A percentile compares a stretch with the other conserved stretches of the same genome.
phyloP scores from a whole-genome alignment of 2,888 invertebrate species.

The Aphrophora alni region DNA sequence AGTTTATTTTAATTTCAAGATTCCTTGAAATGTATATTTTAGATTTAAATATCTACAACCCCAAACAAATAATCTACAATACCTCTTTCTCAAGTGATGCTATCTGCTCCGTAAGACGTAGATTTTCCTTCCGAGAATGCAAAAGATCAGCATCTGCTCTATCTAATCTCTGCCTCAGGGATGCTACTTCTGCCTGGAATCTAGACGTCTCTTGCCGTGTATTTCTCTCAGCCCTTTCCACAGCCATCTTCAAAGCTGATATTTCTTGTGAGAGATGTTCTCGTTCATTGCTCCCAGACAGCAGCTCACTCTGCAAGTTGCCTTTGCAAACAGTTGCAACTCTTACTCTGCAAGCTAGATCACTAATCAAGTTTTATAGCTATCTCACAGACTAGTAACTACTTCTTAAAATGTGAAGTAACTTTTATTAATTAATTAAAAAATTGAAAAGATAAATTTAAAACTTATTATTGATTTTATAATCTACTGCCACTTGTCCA shows the following conservation, averaged over 20 bases:
- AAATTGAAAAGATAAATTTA: no score
- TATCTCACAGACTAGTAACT: background rate
- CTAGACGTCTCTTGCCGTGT: slow-evolving; percentile 77
- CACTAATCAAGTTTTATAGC: background rate
- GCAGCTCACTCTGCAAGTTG: slow-evolving; percentile 77
- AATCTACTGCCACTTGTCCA: no score
- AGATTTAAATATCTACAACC: no score
- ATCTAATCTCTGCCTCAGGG: slow-evolving; percentile 76
- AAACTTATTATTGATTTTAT: no score
- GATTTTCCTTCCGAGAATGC: slow-evolving; percentile 79
- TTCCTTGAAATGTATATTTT: no score
- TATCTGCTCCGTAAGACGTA: slow-evolving; percentile 79
- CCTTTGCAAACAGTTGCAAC: slow-evolving; percentile 59
- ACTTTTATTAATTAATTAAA: no score
- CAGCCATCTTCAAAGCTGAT: slow-evolving; percentile 66
- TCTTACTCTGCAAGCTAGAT: slow-evolving; percentile 41
- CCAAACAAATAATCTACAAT: no score
- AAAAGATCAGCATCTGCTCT: slow-evolving; percentile 81
- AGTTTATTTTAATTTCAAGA: no score
- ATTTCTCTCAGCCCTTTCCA: slow-evolving; percentile 77
- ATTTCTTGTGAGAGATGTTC: slow-evolving; percentile 81
- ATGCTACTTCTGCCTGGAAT: slow-evolving; percentile 75
- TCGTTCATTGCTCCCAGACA: slow-evolving; percentile 77
- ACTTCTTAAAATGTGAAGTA: slow-evolving; percentile 10
- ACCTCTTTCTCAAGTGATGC: slow-evolving; percentile 84